A percentile compares a stretch with the other conserved stretches of the same genome.
These are phyloP conservation scores for Melikaiella ostensackeni DNA, from an alignment of 2,888 invertebrate species.

Conservation along the genomic window DNA sequence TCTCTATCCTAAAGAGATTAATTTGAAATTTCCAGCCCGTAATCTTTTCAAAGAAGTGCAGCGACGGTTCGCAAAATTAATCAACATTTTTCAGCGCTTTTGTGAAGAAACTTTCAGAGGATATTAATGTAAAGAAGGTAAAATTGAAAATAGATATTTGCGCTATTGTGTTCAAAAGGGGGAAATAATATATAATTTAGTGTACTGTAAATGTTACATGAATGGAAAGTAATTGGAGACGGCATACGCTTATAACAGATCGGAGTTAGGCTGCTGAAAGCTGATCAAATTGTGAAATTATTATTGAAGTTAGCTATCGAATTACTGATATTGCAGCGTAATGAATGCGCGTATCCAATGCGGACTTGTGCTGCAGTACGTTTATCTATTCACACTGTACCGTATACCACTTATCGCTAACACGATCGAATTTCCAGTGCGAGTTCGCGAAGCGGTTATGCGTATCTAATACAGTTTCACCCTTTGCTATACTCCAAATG, in stretches of 20 bases:
- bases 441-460: background rate
- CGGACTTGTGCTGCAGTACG: background rate
- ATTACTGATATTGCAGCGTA: conserved; percentile 11
- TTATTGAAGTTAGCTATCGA: conserved; percentile 6
- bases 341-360: background rate
- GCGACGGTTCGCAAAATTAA: no score
- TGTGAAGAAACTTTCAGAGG: background rate
- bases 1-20: no score
- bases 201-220: background rate
- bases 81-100: no score
- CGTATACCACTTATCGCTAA: conserved; percentile 43
- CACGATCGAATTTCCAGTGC: conserved; percentile 39
- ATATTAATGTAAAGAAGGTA: background rate
- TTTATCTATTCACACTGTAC: conserved; percentile 1
- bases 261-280: background rate
- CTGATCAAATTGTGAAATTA: conserved; percentile 5
- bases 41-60: no score
- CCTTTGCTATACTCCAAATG: background rate
- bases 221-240: background rate
- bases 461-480: conserved; percentile 6
- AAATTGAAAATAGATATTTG: background rate
- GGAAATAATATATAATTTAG: background rate
- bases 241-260: background rate
- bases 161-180: background rate
- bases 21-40: no score